These are phyloP conservation scores for Rhinolophus ferrumequinum DNA, from an alignment of 2,113 vertebrate genomes.

Conservation along the genomic window DNA sequence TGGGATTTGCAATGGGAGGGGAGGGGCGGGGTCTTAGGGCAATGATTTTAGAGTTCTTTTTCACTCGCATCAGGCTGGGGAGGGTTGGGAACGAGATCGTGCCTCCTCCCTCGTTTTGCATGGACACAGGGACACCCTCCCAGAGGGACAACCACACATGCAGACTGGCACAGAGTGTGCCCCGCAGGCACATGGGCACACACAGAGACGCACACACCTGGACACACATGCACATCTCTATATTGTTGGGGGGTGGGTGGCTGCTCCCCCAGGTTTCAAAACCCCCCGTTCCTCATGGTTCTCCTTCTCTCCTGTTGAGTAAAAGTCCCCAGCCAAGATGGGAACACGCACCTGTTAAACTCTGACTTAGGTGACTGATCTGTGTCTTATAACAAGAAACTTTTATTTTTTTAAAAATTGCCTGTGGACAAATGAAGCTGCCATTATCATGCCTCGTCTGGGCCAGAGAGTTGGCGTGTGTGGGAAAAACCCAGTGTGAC, in stretches of 20 bases:
- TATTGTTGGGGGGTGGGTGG: fast-evolving
- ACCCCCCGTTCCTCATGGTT: fast-evolving
- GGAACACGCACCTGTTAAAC: too few species aligned
- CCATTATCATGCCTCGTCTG: too few species aligned
- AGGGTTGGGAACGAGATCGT: not conserved
- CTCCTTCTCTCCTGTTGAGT: not conserved
- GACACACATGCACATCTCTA: not conserved
- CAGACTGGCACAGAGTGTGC: not conserved
- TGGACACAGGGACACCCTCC: fast-evolving
- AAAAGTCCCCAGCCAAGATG: not conserved
- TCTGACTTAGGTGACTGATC: not conserved
- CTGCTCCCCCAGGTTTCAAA: fast-evolving
- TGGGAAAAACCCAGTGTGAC: not conserved
- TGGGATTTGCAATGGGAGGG: not conserved
- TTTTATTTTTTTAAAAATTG: not conserved
- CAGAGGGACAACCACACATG: not conserved
- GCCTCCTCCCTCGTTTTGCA: not conserved
- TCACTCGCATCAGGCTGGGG: not conserved
- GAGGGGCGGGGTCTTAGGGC: not conserved
- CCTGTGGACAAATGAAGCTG: not conserved
- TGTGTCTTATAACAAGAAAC: not conserved
- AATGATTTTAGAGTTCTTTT: not conserved
- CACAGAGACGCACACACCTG: not conserved
- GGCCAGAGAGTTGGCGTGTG: not conserved
- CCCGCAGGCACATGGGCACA: fast-evolving